A percentile compares a stretch with the other conserved stretches of the same genome.
Evolutionary conservation across 2,888 invertebrate genomes (phyloP).

Genomic region (Parapristionchus giblindavisi): DNA sequence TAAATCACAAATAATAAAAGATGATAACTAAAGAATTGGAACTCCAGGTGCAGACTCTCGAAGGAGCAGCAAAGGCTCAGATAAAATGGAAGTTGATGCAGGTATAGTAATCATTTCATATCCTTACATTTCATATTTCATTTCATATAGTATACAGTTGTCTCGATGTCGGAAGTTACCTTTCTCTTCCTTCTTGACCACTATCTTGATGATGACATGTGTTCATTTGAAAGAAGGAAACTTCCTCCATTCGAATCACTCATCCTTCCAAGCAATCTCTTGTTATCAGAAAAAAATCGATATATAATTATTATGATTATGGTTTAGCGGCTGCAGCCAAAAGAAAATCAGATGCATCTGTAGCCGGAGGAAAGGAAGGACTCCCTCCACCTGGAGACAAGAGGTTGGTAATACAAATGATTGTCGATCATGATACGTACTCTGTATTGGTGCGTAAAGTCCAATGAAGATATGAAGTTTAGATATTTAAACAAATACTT

Average conservation of each 20-base stretch:
- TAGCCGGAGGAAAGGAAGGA: slow-evolving; percentile 52
- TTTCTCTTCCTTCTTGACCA: too few species aligned
- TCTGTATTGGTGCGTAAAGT: too few species aligned
- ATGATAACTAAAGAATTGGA: neutral
- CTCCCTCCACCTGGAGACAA: slow-evolving; percentile 32
- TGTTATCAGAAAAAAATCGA: too few species aligned
- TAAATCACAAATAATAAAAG: neutral
- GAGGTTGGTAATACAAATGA: neutral
- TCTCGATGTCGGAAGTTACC: too few species aligned
- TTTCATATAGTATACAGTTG: too few species aligned
- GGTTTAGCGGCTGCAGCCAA: slow-evolving; percentile 41
- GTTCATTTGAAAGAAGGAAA: too few species aligned
- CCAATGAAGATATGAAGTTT: too few species aligned
- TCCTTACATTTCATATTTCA: neutral
- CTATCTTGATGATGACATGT: too few species aligned
- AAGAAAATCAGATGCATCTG: slow-evolving; percentile 47
- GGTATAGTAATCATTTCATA: slow-evolving; percentile 3
- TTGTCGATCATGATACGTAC: too few species aligned
- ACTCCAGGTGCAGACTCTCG: slow-evolving; percentile 22
- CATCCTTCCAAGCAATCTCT: too few species aligned
- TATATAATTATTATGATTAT: neutral
- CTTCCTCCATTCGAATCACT: too few species aligned
- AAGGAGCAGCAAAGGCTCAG: slow-evolving; percentile 31
- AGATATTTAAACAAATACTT: too few species aligned
- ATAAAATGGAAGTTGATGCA: slow-evolving; percentile 54